These are phyloP conservation scores for Ephydatia muelleri DNA, from an alignment of 37 sponge, comb jelly and placozoan species.

Conservation along the genomic window DNA sequence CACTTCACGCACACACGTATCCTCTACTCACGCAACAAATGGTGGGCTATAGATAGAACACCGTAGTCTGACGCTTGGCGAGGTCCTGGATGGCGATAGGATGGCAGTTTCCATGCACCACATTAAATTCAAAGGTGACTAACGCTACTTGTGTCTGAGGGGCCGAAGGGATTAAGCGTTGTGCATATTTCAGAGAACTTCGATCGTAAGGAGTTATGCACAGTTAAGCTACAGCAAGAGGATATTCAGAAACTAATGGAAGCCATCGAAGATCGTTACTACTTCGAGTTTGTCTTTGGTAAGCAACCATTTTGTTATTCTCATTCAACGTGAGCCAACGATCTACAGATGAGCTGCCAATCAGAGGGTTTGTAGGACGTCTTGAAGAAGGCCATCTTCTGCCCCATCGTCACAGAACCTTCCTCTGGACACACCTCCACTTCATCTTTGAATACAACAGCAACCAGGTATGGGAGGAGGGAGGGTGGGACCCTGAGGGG, in stretches of 20 bases:
- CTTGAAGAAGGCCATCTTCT: constrained; percentile 82
- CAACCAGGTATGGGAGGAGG: constrained; percentile 47
- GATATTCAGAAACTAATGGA: constrained; percentile 60
- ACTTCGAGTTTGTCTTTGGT: constrained; percentile 95
- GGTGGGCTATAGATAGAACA: constrained; percentile 73
- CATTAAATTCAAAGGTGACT: constrained; percentile 65
- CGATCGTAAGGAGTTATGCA: constrained; percentile 69
- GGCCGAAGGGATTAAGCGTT: not conserved
- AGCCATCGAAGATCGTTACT: constrained; percentile 93
- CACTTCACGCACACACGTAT: not conserved
- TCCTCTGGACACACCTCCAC: constrained; percentile 86
- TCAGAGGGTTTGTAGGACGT: constrained; percentile 93
- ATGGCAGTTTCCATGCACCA: constrained; percentile 87
- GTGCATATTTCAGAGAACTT: constrained; percentile 46
- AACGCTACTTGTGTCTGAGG: not conserved
- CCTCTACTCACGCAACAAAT: not conserved
- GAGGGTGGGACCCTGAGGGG: not conserved
- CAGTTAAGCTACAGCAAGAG: constrained; percentile 9
- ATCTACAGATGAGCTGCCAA: constrained; percentile 78
- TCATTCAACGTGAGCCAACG: no score
- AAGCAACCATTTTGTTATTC: constrained; percentile 3
- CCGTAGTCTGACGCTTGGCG: constrained; percentile 81
- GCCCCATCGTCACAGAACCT: constrained; percentile 79
- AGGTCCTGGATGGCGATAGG: constrained; percentile 90
- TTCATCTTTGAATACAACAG: constrained; percentile 82